Conservation (phyloP, 2,888 invertebrate species). For the Nebria brevicollis region DNA sequence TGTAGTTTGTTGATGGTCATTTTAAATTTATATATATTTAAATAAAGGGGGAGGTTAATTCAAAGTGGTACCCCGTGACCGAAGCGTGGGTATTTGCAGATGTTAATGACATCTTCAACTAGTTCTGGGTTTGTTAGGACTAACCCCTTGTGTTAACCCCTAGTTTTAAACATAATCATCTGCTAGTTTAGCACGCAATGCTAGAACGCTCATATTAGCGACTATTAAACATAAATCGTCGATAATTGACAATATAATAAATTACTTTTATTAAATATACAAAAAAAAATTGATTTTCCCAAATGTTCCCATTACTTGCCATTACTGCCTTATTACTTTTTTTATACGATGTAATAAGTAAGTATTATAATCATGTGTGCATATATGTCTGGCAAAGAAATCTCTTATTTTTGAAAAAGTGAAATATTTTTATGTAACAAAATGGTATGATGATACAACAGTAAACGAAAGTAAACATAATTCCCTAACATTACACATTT, state of each 20-base stretch:
- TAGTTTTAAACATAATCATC: constrained; percentile 23
- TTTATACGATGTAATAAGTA: no score
- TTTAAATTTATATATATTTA: not conserved
- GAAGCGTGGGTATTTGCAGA: constrained; percentile 33
- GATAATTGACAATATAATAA: constrained; percentile 6
- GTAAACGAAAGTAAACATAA: not conserved
- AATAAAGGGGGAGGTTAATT: not conserved
- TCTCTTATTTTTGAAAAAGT: no score
- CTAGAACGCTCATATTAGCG: not conserved
- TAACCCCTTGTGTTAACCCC: constrained; percentile 23
- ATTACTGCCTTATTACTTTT: no score
- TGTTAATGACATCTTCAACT: constrained; percentile 36
- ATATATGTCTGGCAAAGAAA: no score
- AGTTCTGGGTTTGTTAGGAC: constrained; percentile 4
- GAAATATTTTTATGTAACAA: no score
- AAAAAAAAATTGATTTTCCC: not conserved
- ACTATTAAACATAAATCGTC: constrained; percentile 7
- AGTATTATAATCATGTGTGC: not conserved
- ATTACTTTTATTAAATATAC: not conserved
- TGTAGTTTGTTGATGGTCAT: not conserved
- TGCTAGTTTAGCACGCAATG: constrained; percentile 28
- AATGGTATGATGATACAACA: no score
- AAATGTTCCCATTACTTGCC: no score
- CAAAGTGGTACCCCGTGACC: not conserved
- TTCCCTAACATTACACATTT: constrained; percentile 10